These are phyloP conservation scores for Sussaba pulchella DNA, from an alignment of 2,888 invertebrate species.

Conservation along the genomic window DNA sequence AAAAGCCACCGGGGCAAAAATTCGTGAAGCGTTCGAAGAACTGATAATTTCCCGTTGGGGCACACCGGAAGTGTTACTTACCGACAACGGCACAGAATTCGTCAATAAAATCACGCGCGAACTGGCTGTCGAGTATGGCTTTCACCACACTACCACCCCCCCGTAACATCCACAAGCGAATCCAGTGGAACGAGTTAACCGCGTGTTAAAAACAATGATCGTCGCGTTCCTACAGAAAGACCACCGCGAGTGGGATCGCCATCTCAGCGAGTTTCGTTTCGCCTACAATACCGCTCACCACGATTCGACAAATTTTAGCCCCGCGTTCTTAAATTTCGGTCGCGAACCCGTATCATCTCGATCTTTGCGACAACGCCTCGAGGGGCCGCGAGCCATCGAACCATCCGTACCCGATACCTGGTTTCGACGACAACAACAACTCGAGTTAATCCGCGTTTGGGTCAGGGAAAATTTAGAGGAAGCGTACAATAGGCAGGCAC, in stretches of 20 bases:
- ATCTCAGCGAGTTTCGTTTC: constrained; percentile 61
- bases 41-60: not conserved
- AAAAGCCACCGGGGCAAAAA: not conserved
- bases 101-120: not conserved
- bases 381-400: not conserved
- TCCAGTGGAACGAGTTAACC: not conserved
- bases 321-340: constrained; percentile 62
- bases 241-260: constrained; percentile 62
- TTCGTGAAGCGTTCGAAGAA: not conserved
- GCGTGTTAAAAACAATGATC: too few species aligned
- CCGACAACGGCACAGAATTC: constrained; percentile 1
- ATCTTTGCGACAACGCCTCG: not conserved
- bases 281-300: constrained; percentile 62
- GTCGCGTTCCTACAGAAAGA: constrained; percentile 42
- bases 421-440: not conserved
- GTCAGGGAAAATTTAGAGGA: not conserved
- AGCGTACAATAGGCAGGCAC: not conserved
- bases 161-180: not conserved
- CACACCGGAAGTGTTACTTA: not conserved
- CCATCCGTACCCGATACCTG: not conserved
- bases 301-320: constrained; percentile 50
- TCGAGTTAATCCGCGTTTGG: not conserved
- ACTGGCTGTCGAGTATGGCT: not conserved
- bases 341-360: constrained; percentile 15
- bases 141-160: not conserved